A percentile compares a stretch with the other conserved stretches of the same genome.
Evolutionary conservation across 1,140 invertebrate species (phyloP).

Genomic region (Pinna nobilis): DNA sequence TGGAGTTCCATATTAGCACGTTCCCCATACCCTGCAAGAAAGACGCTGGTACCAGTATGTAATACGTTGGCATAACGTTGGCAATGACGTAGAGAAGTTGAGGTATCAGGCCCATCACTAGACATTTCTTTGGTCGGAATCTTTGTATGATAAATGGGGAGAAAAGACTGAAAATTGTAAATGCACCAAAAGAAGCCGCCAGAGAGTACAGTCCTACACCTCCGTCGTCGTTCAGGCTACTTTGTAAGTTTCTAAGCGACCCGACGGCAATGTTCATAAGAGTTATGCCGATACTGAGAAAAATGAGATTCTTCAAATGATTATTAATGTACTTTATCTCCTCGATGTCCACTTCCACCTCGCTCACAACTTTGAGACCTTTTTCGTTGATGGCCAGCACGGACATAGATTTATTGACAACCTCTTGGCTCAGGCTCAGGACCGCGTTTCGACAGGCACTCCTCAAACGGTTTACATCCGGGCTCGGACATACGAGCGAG

Average conservation of each 20-base stretch:
- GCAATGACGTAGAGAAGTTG: constrained; percentile 58
- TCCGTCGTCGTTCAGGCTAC: constrained; percentile 62
- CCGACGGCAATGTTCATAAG: constrained; percentile 58
- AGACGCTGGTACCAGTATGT: constrained; percentile 56
- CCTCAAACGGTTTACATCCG: constrained; percentile 13
- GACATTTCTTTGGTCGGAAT: constrained; percentile 53
- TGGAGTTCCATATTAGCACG: constrained; percentile 63
- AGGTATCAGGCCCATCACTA: constrained; percentile 47
- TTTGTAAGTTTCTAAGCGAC: constrained; percentile 66
- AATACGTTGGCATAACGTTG: constrained; percentile 63
- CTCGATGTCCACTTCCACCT: constrained; percentile 14
- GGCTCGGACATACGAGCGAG: constrained; percentile 17
- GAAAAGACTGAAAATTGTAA: constrained; percentile 61
- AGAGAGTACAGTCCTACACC: constrained; percentile 59
- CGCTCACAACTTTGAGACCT: background rate
- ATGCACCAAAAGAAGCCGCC: constrained; percentile 47
- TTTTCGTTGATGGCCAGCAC: constrained; percentile 12
- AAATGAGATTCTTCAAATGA: constrained; percentile 54
- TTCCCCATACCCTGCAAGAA: constrained; percentile 55
- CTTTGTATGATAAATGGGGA: constrained; percentile 59
- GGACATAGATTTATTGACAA: constrained; percentile 15
- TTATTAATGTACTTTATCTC: constrained; percentile 28
- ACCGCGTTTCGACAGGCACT: constrained; percentile 37
- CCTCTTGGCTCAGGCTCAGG: constrained; percentile 33
- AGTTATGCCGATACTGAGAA: constrained; percentile 54